Evolutionary conservation across 1,140 invertebrate species (phyloP), one percentile per base, ranked within the genome.

Genomic region (Macrostomum lignano): DNA sequence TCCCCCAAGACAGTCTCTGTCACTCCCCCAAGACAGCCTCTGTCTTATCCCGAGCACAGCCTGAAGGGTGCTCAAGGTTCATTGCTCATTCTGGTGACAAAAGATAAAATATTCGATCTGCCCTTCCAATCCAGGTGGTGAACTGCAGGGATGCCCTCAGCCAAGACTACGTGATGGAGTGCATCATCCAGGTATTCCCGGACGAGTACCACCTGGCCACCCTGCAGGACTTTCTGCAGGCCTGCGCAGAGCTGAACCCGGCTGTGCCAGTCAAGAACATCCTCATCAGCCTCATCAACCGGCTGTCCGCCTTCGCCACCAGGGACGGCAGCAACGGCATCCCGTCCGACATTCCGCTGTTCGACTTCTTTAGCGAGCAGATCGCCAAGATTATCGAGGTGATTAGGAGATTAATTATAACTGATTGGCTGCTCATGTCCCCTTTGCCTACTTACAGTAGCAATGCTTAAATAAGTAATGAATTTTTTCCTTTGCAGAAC

Each of bases 161-260:
- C 2, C 91, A 98, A 57, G 84, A 98, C 61, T 98, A 98, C 61
- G 65, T 98, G 5, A 94, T 96, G 84, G 88, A 98, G 55, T 96
- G 88, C 55, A 82, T 98, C 35, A 96, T 96, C 58, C 88, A 98
- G 72, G 78, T 93, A 10, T 98, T 98, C 54, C 86, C 88, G 2
- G 91, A 98, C 54, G 88, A 98, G 54, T 94, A 93, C 51, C 91
- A 98, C 60, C 60, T 98, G 44, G 74, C 81, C 41, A 93, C 84
- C 0, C 60, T 98, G 17, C 75, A 74, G 51, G 70, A 76, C 21
- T 94, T 96, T 55, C 63, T 98, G 7, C 77, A 84, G 50, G 91
- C 86, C 0, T 96, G 88, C 58, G 82, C 78, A 1, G 81, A 96
- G 51, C 60, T 98, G 1, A 78, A 94, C 49, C 67, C 70, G 21